Evolutionary conservation across 2,113 vertebrate genomes (phyloP), one percentile per base, ranked within the genome.

Genomic region (Zosterops lateralis): DNA sequence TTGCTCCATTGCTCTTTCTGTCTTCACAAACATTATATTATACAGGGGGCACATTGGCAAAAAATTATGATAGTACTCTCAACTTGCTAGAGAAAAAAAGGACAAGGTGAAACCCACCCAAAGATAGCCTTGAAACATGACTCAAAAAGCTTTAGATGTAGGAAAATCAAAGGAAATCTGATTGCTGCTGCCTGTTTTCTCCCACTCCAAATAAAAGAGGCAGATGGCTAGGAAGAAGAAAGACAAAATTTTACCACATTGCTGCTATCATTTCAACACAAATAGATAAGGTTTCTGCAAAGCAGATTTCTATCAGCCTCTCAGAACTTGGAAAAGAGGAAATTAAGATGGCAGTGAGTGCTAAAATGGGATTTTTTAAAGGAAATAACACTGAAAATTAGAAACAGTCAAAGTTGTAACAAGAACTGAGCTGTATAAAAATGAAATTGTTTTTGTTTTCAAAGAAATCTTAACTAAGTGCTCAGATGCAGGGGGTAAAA

Each of bases 161-260:
- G 34, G 42, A 83, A 91, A 90, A 66, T 7, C 44, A 66, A 91
- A 90, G 31, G 76, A 86, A 84, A 95, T 60, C 26, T 67, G 68
- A 56, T 21, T 34, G 42, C 24, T 92, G 68, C 44, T 90, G 75
- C 38, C 57, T 74, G 20, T 75, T 71, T 72, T 65, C 50, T 92
- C 57, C 61, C 65, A 86, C 45, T 80, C 28, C 40, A 60, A 93
- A 58, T 28, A 56, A 65, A 65, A 48, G 31, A 91, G 29, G 36
- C 92, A 96, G 72, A 81, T 86, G 56, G 68, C 16, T 86, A 86
- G 15, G 60, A 93, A 88, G n/a, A 94, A 90, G 71, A 71, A 72
- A 87, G 60, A 73, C 60, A 90, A 93, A 89, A 77, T 73, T 42
- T 67, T 79, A 89, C 50, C 53, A 87, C 24, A 16, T 40, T 78